Evolutionary conservation across 2,888 invertebrate species (phyloP).

Genomic region (Dicyrtoma fusca): DNA sequence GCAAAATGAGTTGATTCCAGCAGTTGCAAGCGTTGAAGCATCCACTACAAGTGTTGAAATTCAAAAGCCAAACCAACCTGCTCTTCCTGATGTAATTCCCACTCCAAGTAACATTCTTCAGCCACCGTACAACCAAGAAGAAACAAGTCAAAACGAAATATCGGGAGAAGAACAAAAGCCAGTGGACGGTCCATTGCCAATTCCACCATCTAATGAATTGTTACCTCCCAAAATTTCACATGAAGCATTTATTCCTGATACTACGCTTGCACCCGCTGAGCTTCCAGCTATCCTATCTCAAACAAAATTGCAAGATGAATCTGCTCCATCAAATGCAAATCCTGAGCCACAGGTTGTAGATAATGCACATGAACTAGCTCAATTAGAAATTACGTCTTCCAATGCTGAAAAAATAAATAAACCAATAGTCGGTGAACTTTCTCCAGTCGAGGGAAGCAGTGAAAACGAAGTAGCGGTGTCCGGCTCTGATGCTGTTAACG

Average conservation of each 20-base stretch:
- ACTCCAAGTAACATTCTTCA: conserved; percentile 4
- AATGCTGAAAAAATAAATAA: too few relatives aligned
- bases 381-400: not conserved
- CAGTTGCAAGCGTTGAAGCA: not conserved
- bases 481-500: too few relatives aligned
- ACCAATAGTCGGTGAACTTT: too few relatives aligned
- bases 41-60: not conserved
- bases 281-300: not conserved
- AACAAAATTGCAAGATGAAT: not conserved
- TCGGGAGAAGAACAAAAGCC: conserved; percentile 4
- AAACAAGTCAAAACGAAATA: conserved; percentile 7
- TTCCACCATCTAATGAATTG: conserved; percentile 8
- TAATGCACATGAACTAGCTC: not conserved
- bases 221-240: conserved; percentile 17
- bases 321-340: not conserved
- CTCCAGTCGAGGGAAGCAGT: too few relatives aligned
- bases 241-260: conserved; percentile 4
- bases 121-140: conserved; percentile 3
- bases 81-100: not conserved
- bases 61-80: not conserved
- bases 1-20: not conserved
- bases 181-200: not conserved
- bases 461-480: too few relatives aligned
- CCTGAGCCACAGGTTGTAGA: not conserved
- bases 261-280: not conserved